These are phyloP conservation scores for Corythornis cristatus DNA, from an alignment of 2,113 vertebrate species.

Conservation along the genomic window DNA sequence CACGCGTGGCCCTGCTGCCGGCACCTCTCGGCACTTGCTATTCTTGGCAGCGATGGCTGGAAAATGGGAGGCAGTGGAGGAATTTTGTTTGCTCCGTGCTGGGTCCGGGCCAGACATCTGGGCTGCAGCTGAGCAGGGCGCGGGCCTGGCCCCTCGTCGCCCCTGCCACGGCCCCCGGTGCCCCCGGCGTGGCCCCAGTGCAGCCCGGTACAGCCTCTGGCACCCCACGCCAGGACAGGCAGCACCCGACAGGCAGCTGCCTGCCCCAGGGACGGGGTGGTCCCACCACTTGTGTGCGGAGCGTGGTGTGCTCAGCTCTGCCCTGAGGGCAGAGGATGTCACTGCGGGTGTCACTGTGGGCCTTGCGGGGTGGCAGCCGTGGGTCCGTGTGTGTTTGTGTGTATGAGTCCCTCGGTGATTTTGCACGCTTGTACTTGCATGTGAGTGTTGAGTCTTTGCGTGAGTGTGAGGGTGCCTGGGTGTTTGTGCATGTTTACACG, in stretches of 20 bases:
- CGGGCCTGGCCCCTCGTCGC: background rate
- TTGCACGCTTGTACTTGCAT: too few species aligned
- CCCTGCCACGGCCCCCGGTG: background rate
- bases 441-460: background rate
- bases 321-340: background rate
- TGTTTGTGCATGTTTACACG: too few species aligned
- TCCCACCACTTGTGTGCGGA: background rate
- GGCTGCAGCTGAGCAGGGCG: slow-evolving; percentile 38
- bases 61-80: slow-evolving; percentile 77
- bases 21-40: slow-evolving; percentile 69
- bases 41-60: slow-evolving; percentile 71
- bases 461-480: too few species aligned
- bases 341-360: background rate
- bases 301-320: background rate
- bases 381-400: fast-evolving
- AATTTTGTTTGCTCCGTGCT: slow-evolving; percentile 75
- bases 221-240: background rate
- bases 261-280: background rate
- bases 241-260: background rate
- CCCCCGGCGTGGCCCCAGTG: background rate
- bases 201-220: background rate
- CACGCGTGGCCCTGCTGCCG: slow-evolving; percentile 2
- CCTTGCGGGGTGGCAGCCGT: background rate
- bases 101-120: slow-evolving; percentile 64
- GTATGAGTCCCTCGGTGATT: background rate